A percentile compares a stretch with the other conserved stretches of the same genome.
phyloP scores from a whole-genome alignment of 1,140 invertebrate species.

The Zaprionus africanus region DNA sequence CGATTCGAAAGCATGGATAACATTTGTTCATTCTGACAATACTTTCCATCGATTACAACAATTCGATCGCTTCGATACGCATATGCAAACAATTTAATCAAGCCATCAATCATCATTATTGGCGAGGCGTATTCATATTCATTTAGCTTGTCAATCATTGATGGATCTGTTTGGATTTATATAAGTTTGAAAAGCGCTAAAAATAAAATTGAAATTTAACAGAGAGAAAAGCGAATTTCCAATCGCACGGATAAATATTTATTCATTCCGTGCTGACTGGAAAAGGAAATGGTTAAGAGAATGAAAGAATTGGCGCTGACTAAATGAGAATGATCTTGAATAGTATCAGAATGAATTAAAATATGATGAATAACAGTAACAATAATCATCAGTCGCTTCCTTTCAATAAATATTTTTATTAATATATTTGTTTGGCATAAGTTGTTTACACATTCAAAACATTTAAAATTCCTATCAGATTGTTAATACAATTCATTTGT shows the following conservation, averaged over 20 bases:
- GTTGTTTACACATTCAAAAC: slow-evolving; percentile 73
- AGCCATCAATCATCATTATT: slow-evolving; percentile 55
- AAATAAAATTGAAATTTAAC: slow-evolving; percentile 34
- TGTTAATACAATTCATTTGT: slow-evolving; percentile 37
- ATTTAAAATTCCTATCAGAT: slow-evolving; percentile 64
- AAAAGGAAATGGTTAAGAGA: slow-evolving; percentile 15
- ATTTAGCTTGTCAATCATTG: slow-evolving; percentile 54
- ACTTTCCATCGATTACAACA: slow-evolving; percentile 16
- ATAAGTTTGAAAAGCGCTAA: slow-evolving; percentile 15
- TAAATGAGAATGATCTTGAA: slow-evolving; percentile 2
- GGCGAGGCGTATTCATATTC: slow-evolving; percentile 34
- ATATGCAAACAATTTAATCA: slow-evolving; percentile 46
- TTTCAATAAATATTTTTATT: slow-evolving; percentile 54
- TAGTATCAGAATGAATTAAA: not conserved
- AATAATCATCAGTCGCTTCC: not conserved
- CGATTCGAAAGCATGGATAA: not conserved
- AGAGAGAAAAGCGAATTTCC: slow-evolving; percentile 14
- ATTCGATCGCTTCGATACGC: not conserved
- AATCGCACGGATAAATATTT: slow-evolving; percentile 14
- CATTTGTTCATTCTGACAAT: not conserved
- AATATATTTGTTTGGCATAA: slow-evolving; percentile 65
- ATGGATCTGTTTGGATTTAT: slow-evolving; percentile 31
- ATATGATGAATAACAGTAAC: slow-evolving; percentile 3
- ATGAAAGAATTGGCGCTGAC: not conserved
- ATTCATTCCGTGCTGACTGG: slow-evolving; percentile 2